Base-by-base conservation (phyloP, 2,888 invertebrate genomes). In the Nectonema munidae region DNA sequence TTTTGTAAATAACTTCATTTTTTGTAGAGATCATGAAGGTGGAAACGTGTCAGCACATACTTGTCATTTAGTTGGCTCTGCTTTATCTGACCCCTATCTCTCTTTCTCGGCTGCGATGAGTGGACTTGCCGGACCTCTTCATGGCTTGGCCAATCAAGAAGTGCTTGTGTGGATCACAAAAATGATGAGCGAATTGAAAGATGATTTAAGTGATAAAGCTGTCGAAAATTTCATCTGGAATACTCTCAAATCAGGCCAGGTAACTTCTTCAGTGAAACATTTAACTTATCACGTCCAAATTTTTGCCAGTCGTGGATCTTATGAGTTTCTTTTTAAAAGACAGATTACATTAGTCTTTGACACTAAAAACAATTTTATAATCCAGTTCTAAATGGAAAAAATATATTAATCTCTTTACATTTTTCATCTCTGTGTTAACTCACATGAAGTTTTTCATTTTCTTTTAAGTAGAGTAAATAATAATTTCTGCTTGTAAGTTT, bases 211-310 rank as follows among this genome's bases (percentile, higher is more conserved):
- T 13, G 79, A 86, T 54, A 73, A 83, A 0, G 67, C 77, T 48
- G 63, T 99, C 39, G 77, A 76, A 56, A 79, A 86, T 38, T 89
- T 81, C 61, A 75, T 95, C 52, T 77, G 79, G 77, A 81, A 77
- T 57, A 86, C 83, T 2, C 64, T 83, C 40, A 79, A 81, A 61
- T 69, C 71, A 42, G 81, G 81, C 44, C 77, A 77, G 57, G 59
- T 58, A 45, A 36, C 46, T 41, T 11, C 9, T 9, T 9, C 9
- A 37, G 11, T 11, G 11, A 14, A 6, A 14, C 6, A 30, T 14
- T 11, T 11, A 11, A 14, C 14, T 30, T 11, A 30, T 30, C 6
- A 11, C 11, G 30, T n/a, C n/a, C n/a, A n/a, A n/a, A n/a, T n/a
- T n/a, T n/a, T n/a, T n/a, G n/a, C n/a, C n/a, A n/a, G n/a, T n/a